Evolutionary conservation across 2,888 invertebrate genomes (phyloP).

Genomic region (Lasioglossum oenotherae): DNA sequence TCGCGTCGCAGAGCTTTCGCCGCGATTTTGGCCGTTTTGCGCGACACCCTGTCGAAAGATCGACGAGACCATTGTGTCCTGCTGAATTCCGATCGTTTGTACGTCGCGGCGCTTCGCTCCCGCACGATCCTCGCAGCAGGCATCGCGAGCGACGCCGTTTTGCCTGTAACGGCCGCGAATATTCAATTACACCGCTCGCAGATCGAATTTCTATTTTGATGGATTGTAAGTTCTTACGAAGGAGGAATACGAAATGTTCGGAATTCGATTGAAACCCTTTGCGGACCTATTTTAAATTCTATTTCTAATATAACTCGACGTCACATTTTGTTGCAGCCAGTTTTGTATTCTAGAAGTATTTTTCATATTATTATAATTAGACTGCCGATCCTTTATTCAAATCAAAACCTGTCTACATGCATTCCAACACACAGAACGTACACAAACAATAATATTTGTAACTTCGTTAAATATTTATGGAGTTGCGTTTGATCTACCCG

Average conservation of each 20-base stretch:
- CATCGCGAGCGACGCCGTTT: background rate
- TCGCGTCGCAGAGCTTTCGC: conserved; percentile 63
- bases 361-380: background rate
- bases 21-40: conserved; percentile 52
- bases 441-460: background rate
- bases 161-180: background rate
- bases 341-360: background rate
- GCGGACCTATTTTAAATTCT: background rate
- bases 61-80: conserved; percentile 11
- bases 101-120: background rate
- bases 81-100: background rate
- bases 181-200: background rate
- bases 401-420: too few relatives aligned
- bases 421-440: background rate
- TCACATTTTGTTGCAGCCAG: background rate
- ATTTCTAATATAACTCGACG: background rate
- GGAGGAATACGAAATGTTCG: background rate
- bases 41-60: conserved; percentile 25
- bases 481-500: background rate
- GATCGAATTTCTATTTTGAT: background rate
- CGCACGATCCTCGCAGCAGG: background rate
- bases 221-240: background rate
- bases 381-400: background rate
- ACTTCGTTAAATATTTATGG: background rate
- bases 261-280: background rate